A percentile compares a stretch with the other conserved stretches of the same genome.
phyloP scores from a whole-genome alignment of 2,888 invertebrate genomes.

The Iphiclides podalirius region DNA sequence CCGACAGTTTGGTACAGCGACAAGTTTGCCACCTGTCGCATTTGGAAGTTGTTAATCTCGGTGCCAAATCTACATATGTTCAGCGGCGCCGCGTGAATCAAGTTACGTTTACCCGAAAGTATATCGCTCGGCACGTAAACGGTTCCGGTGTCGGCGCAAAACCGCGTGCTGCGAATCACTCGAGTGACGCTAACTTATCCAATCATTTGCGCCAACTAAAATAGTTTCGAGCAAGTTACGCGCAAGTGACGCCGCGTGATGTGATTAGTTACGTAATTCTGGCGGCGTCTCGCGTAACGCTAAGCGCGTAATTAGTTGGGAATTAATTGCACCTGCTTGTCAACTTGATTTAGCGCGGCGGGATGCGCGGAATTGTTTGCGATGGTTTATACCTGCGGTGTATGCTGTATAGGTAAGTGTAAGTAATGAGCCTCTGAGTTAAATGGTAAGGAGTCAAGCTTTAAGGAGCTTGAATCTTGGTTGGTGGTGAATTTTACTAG shows the following conservation, averaged over 20 bases:
- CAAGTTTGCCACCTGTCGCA: no score
- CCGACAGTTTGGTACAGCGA: no score
- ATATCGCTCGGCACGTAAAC: no score
- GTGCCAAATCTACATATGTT: no score
- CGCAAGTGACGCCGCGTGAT: conserved; percentile 29
- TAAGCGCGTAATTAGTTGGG: conserved; percentile 57
- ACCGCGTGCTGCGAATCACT: conserved; percentile 18
- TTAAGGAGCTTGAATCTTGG: no score
- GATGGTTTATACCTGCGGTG: conserved; percentile 13
- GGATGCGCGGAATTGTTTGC: conserved; percentile 22
- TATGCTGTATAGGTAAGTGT: no score
- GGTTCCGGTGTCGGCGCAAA: not conserved
- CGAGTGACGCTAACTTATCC: conserved; percentile 16
- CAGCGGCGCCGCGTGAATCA: no score
- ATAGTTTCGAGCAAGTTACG: conserved; percentile 39
- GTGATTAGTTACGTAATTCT: conserved; percentile 35
- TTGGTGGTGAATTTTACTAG: no score
- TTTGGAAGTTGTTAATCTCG: no score
- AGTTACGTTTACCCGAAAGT: no score
- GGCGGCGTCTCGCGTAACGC: conserved; percentile 39
- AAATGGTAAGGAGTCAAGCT: no score
- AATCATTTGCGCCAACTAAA: conserved; percentile 30
- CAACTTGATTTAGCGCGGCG: conserved; percentile 39
- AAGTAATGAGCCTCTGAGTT: no score
- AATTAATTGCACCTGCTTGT: conserved; percentile 67